phyloP scores from a whole-genome alignment of 1,140 invertebrate species.

The Maniola jurtina region DNA sequence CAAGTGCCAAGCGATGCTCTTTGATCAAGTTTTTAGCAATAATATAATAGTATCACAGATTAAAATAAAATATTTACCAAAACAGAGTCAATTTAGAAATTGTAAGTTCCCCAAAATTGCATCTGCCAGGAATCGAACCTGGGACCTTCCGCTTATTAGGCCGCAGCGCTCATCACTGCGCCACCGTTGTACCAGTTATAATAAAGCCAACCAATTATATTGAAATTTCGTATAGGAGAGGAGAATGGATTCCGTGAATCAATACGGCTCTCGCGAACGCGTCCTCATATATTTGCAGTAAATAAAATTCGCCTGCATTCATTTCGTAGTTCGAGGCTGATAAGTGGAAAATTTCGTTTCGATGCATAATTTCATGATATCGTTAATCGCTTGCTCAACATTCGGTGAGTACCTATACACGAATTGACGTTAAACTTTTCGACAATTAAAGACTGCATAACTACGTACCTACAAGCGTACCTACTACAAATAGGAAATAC shows the following conservation, averaged over 20 bases:
- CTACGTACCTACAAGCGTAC: no score
- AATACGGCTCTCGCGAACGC: neutral
- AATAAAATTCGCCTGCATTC: constrained; percentile 4
- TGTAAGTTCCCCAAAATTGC: no score
- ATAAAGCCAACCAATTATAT: neutral
- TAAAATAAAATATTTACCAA: no score
- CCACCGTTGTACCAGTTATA: no score
- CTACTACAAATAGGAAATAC: no score
- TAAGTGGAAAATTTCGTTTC: constrained; percentile 11
- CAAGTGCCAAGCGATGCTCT: no score
- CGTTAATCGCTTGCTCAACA: constrained; percentile 23
- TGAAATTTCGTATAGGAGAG: neutral
- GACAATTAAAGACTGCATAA: constrained; percentile 4
- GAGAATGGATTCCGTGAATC: neutral
- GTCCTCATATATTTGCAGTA: neutral
- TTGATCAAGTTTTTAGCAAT: no score
- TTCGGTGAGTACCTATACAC: constrained; percentile 6
- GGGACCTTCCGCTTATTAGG: no score
- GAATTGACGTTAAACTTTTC: constrained; percentile 18
- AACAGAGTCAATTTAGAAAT: no score
- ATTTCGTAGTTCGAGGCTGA: neutral
- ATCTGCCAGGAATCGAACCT: no score
- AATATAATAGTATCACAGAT: no score
- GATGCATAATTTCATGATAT: constrained; percentile 19
- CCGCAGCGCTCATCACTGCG: no score